Base-by-base conservation (phyloP, 2,113 vertebrate species). In the Megaceryle maxima region DNA sequence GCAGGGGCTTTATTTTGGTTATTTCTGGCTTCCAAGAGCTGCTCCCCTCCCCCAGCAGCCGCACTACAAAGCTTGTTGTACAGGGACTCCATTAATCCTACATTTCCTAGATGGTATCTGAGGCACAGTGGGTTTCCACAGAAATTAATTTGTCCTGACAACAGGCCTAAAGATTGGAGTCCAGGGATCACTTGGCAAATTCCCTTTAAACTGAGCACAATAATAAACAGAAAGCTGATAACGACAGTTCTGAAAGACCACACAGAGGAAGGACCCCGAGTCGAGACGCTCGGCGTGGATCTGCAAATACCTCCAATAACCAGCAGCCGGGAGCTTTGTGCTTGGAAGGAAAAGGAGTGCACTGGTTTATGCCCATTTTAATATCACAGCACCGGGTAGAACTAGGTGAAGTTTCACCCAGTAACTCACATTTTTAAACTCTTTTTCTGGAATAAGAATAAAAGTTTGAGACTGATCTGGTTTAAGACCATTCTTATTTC, bases 101-200 rank as follows among this genome's bases (percentile, higher is more conserved):
- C 89, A 97, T 98, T 98, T 98, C 97, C 95, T 97, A 97, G 97
- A 98, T 97, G 94, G 93, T 98, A 98, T 98, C 95, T 92, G 92
- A 98, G 97, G 93, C 95, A 97, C 96, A 97, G 96, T 95, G 95
- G 96, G 95, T 97, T 98, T 98, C 97, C 96, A 97, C 88, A 98
- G 97, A 98, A 98, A 98, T 98, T 98, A 98, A 98, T 98, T 98
- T 98, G 95, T 98, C 97, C 96, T 98, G 97, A 98, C 97, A 98
- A 98, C 96, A 97, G 95, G 96, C 94, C 94, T 97, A 97, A 97
- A 98, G 96, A 98, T 98, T 98, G 95, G 97, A 98, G 98, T 98
- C 97, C 96, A 97, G 96, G 97, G 97, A 98, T 97, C 97, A 97
- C 90, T 97, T 98, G 97, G 92, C 76, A 96, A 97, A 98, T 97